These are phyloP conservation scores for Anthophora plumipes DNA, from an alignment of 2,888 invertebrate genomes.

Conservation along the genomic window DNA sequence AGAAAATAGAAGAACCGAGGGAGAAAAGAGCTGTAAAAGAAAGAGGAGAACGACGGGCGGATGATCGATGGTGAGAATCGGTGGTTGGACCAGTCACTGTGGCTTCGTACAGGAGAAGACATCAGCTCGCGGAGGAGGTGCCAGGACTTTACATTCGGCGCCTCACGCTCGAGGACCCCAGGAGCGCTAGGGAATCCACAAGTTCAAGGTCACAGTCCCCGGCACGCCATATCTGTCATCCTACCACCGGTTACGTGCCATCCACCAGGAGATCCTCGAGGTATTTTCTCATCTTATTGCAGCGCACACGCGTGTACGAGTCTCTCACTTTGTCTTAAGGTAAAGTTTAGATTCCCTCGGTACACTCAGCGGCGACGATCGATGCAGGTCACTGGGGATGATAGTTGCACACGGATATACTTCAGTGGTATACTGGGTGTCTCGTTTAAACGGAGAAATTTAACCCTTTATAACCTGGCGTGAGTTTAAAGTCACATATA, in stretches of 20 bases:
- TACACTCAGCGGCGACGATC: background rate
- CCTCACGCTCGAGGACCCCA: constrained; percentile 82
- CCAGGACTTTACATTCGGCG: constrained; percentile 83
- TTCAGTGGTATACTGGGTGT: background rate
- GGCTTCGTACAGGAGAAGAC: constrained; percentile 81
- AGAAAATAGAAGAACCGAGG: background rate
- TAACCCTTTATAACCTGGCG: too few relatives aligned
- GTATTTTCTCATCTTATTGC: constrained; percentile 54
- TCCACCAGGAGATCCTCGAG: constrained; percentile 74
- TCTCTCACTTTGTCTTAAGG: constrained; percentile 16
- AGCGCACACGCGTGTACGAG: constrained; percentile 19
- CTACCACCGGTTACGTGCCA: constrained; percentile 77
- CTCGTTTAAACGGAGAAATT: too few relatives aligned
- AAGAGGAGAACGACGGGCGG: constrained; percentile 42
- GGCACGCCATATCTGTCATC: constrained; percentile 81
- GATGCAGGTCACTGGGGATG: constrained; percentile 26
- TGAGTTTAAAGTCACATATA: too few relatives aligned
- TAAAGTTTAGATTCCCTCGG: constrained; percentile 15
- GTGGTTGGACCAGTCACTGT: constrained; percentile 74
- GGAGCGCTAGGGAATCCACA: constrained; percentile 76
- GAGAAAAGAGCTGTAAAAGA: constrained; percentile 21
- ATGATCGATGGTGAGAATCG: constrained; percentile 75
- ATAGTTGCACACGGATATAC: background rate
- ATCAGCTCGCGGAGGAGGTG: constrained; percentile 82
- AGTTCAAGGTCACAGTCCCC: constrained; percentile 79